A percentile compares a stretch with the other conserved stretches of the same genome.
Evolutionary conservation across 1,140 invertebrate genomes (phyloP).

Genomic region (Leguminivora glycinivorella): DNA sequence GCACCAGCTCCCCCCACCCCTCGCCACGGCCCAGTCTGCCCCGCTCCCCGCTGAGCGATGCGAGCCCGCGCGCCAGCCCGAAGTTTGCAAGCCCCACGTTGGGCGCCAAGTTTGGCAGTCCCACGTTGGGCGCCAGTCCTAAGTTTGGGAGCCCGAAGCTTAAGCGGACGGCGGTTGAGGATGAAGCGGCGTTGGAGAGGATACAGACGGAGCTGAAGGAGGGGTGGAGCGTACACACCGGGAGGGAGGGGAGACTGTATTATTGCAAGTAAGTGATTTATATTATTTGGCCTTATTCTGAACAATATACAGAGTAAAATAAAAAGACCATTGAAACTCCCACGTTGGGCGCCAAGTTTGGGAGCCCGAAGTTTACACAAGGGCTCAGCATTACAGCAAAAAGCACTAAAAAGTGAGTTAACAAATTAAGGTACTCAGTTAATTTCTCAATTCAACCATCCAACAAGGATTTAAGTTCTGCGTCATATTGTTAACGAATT

Average conservation of each 20-base stretch:
- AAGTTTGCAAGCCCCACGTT: constrained; percentile 49
- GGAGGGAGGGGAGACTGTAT: constrained; percentile 85
- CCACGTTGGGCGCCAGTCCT: constrained; percentile 44
- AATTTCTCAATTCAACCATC: no score
- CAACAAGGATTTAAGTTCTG: no score
- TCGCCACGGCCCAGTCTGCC: constrained; percentile 55
- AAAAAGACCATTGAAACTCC: no score
- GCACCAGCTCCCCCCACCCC: constrained; percentile 61
- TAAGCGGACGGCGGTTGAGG: constrained; percentile 56
- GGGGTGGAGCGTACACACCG: constrained; percentile 86
- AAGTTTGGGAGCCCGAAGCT: constrained; percentile 52
- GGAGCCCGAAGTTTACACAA: no score
- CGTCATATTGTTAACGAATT: no score
- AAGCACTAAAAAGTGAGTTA: no score
- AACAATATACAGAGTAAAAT: no score
- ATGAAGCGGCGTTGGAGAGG: constrained; percentile 73
- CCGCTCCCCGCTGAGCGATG: constrained; percentile 60
- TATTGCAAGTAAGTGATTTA: constrained; percentile 87
- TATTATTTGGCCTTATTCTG: no score
- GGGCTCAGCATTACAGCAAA: no score
- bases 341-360: no score
- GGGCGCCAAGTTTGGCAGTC: constrained; percentile 47
- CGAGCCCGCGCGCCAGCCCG: constrained; percentile 35
- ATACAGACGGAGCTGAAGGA: constrained; percentile 79
- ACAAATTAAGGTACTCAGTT: no score